These are phyloP conservation scores for Chaenodraco wilsoni DNA, from an alignment of 2,797 vertebrate species.

Conservation along the genomic window DNA sequence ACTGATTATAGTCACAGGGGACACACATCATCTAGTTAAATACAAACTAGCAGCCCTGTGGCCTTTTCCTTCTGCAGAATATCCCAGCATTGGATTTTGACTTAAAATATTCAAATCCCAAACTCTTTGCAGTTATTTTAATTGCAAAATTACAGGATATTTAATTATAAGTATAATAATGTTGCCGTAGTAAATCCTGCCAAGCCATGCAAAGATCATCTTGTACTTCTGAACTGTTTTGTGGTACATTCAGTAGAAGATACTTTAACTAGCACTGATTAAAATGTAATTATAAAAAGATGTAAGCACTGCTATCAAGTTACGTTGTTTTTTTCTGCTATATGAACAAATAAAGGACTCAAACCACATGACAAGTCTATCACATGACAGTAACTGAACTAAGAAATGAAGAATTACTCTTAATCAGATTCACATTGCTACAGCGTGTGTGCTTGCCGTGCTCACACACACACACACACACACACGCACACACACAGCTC, in stretches of 20 bases:
- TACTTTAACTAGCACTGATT: not conserved
- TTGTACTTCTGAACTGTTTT: not conserved
- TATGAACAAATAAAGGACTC: no score
- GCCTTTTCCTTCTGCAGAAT: not conserved
- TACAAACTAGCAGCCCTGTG: not conserved
- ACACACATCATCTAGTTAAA: constrained; percentile 7
- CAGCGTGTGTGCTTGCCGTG: constrained; percentile 22
- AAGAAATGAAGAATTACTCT: constrained; percentile 36
- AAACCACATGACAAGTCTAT: not conserved
- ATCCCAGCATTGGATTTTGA: not conserved
- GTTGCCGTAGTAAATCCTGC: not conserved
- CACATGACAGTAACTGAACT: constrained; percentile 19
- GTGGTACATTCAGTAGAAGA: not conserved
- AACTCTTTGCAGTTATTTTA: not conserved
- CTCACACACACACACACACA: not conserved
- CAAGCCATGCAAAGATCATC: not conserved
- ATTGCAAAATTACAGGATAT: not conserved
- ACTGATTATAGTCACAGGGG: constrained; percentile 20
- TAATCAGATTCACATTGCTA: constrained; percentile 50
- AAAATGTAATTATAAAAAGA: constrained; percentile 12
- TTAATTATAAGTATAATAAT: not conserved
- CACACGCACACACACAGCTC: not conserved
- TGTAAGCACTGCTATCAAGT: not conserved
- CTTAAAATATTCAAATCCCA: not conserved
- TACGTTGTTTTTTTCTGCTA: not conserved